Base-by-base conservation (phyloP, 1,140 invertebrate genomes). In the Cyclargus thomasi region DNA sequence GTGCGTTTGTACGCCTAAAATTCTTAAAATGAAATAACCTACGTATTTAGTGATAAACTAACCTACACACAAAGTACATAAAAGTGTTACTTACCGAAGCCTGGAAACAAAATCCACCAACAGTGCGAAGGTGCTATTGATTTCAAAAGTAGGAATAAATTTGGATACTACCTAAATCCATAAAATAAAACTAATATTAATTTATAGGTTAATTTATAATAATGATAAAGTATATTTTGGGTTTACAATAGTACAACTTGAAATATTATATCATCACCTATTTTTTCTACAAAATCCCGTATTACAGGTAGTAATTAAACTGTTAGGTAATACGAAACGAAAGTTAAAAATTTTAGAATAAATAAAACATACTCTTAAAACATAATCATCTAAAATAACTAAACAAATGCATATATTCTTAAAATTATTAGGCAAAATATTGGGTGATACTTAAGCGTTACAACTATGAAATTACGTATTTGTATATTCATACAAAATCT, bases 341-440 rank as follows among this genome's bases (percentile, higher is more conserved):
- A 10, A 57, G 2, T 16, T 20, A n/a, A 11, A 11, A 11, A 2
- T 59, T 18, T 29, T n/a, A 17, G 53, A 29, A 65, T 36, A 36
- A 67, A 62, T 53, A 62, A 71, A 68, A 53, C 39, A 14, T 62
- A 59, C 18, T 8, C 20, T 35, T 18, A 29, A 20, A 36, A 57
- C 17, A 36, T 29, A 59, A 21, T 64, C 53, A 35, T 35, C 29
- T 29, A 59, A 66, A 66, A 29, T 57, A 66, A 57, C 7, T 66
- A 59, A 66, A 59, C 53, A 66, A 66, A 66, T 66, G 65, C 65
- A 66, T 53, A 23, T 8, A 29, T 53, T 55, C 65, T 66, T 66
- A 66, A 18, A 66, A 23, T 59, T 23, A 59, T 66, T 57, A 66
- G 29, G 70, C 70, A 74, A 62, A 66, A 35, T 35, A 59, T 36